These are phyloP conservation scores for Coracopsis vasa DNA, from an alignment of 2,113 vertebrate species.

Conservation along the genomic window DNA sequence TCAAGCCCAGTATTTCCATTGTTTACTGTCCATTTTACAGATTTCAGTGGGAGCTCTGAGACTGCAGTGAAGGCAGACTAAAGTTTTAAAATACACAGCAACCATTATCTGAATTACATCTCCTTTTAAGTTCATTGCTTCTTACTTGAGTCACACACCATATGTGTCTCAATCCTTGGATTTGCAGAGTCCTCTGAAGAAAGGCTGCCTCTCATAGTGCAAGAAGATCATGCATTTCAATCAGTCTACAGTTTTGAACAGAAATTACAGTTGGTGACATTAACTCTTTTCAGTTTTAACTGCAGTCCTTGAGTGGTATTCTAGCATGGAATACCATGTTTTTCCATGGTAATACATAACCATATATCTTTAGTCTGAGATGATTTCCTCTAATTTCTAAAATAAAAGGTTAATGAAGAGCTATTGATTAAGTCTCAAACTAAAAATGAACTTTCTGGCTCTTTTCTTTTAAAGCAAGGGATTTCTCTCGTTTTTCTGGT, in stretches of 20 bases:
- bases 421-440: background rate
- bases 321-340: background rate
- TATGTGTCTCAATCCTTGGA: background rate
- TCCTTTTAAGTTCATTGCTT: background rate
- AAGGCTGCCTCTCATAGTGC: background rate
- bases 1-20: background rate
- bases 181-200: background rate
- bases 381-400: constrained; percentile 23
- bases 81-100: background rate
- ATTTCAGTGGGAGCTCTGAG: background rate
- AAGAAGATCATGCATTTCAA: background rate
- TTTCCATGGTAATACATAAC: background rate
- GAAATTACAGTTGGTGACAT: background rate
- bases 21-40: background rate
- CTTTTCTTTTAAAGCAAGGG: constrained; percentile 7
- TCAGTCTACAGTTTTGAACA: background rate
- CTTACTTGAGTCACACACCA: background rate
- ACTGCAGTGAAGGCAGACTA: background rate
- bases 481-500: background rate
- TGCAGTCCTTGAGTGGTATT: background rate
- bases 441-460: background rate
- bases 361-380: background rate
- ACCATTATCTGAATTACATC: background rate
- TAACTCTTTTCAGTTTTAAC: background rate
- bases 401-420: constrained; percentile 4